Conservation (phyloP, 1,140 invertebrate species). For the Eupeodes corollae region DNA sequence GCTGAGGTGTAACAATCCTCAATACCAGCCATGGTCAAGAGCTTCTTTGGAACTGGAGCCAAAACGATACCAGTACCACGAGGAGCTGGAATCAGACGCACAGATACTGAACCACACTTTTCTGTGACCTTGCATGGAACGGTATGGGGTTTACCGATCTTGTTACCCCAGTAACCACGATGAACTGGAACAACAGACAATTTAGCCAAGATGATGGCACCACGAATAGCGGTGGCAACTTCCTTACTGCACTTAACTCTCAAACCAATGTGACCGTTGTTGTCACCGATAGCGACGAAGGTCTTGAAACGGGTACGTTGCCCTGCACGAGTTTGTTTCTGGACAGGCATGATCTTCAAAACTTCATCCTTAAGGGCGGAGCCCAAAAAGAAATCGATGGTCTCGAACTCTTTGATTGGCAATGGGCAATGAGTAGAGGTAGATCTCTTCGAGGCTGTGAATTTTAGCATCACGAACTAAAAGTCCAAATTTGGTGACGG, state of each 20-base stretch:
- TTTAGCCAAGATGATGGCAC: constrained; percentile 92
- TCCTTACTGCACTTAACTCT: too few species aligned
- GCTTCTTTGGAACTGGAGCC: constrained; percentile 93
- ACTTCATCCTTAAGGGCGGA: constrained; percentile 84
- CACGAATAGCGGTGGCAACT: constrained; percentile 93
- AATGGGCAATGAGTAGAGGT: constrained; percentile 89
- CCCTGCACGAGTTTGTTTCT: constrained; percentile 97
- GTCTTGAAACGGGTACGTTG: constrained; percentile 95
- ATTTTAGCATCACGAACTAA: constrained; percentile 92
- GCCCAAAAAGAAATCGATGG: constrained; percentile 87
- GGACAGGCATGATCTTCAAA: constrained; percentile 96
- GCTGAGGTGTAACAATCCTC: too few species aligned
- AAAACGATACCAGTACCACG: constrained; percentile 97
- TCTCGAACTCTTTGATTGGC: too few species aligned
- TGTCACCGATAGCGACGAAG: constrained; percentile 82
- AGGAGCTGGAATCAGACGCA: constrained; percentile 96
- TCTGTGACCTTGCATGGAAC: too few species aligned
- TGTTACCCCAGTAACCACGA: too few species aligned
- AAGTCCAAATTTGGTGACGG: constrained; percentile 92
- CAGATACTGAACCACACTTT: too few species aligned
- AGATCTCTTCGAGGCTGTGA: constrained; percentile 86
- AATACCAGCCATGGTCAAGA: constrained; percentile 88
- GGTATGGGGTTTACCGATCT: too few species aligned
- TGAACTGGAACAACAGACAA: constrained; percentile 93
- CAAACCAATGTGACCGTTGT: too few species aligned